A percentile compares a stretch with the other conserved stretches of the same genome.
Evolutionary conservation across 2,113 vertebrate species (phyloP).

Genomic region (Lonchura striata): DNA sequence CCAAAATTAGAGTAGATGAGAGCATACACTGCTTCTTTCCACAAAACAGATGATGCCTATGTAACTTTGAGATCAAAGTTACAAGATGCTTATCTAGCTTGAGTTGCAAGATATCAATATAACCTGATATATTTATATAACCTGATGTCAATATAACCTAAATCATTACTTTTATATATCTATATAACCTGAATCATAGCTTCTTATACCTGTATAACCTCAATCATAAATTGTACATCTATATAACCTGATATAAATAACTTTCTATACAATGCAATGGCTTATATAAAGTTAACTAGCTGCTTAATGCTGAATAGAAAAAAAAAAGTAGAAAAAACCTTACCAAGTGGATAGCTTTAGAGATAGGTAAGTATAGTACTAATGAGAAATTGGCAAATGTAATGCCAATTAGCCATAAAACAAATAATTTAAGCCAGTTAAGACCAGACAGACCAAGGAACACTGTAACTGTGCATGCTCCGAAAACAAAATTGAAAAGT

Average conservation of each 20-base stretch:
- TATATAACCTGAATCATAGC: neutral
- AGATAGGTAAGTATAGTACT: neutral
- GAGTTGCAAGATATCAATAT: neutral
- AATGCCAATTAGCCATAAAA: neutral
- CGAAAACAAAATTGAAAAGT: neutral
- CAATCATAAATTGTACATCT: neutral
- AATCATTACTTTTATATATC: neutral
- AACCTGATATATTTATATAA: neutral
- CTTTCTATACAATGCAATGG: neutral
- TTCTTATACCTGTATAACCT: neutral
- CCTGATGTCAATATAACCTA: neutral
- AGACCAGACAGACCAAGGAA: neutral
- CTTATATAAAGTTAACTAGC: neutral
- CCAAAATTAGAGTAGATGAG: neutral
- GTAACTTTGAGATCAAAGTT: neutral
- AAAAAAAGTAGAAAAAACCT: neutral
- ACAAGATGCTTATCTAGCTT: neutral
- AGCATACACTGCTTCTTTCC: neutral
- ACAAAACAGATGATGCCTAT: neutral
- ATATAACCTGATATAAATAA: neutral
- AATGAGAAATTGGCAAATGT: neutral
- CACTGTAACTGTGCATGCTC: rapidly evolving
- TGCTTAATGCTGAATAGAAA: neutral
- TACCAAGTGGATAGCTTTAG: neutral
- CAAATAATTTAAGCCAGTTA: neutral